Evolutionary conservation across 2,888 invertebrate genomes (phyloP), one percentile per base, ranked within the genome.

Genomic region (Eupithecia pulchellata): DNA sequence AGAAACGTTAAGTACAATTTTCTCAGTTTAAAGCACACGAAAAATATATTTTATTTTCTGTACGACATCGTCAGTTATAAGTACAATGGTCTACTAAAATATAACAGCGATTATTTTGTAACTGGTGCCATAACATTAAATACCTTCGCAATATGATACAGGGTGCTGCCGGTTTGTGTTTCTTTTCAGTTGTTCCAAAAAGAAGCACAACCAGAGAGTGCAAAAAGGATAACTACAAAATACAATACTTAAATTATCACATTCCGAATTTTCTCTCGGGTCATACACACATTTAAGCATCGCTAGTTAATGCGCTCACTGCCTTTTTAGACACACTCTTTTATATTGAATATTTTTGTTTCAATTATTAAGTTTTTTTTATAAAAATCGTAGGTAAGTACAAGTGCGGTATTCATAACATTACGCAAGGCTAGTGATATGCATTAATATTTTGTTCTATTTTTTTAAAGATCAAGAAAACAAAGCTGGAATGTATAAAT

Each of bases 1-100:
- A 81, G 85, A 88, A 88, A 89, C 84, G 89, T 89, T 92, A 91
- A 92, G 92, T 92, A 91, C 91, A 89, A 86, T 68, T 73, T 69
- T 47, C 81, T 86, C 83, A 82, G 84, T 80, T 76, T 64, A 76
- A 85, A 85, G 83, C 85, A 86, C 84, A 86, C 78, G 77, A 86
- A 86, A 86, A 86, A 77, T 86, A 86, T 84, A 80, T 81, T 68
- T 52, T 20, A 20, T 52, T 52, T 47, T 85, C 82, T 83, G 79
- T 84, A 83, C 83, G 80, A 83, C 83, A 83, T 78, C 78, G 75
- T 72, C 78, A 81, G 20, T 47, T 52, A 52, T 77, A 72, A 79
- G 81, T 82, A 84, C 81, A 84, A 30, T 78, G 77, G 80, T 78
- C 78, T 79, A 80, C 78, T 83, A 72, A 76, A 75, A 74, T 77